Percentiles rank a stretch among this genome's conserved stretches.
Evolutionary conservation across 1,140 invertebrate genomes (phyloP).

Genomic region (Heliconius melpomene): DNA sequence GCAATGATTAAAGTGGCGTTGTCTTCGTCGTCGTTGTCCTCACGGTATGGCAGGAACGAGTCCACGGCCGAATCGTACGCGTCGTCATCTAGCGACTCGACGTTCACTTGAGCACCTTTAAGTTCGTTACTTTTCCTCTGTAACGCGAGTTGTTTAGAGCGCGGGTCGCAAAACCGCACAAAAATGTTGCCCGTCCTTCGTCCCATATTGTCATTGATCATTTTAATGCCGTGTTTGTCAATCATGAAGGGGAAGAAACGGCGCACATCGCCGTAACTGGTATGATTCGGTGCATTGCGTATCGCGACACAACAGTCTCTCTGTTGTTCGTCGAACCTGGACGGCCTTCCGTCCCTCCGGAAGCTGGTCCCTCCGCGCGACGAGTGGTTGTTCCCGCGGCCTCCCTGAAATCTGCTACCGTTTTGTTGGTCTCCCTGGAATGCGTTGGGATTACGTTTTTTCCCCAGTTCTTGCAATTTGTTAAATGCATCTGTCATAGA

Average conservation of each 20-base stretch:
- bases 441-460: constrained; percentile 83
- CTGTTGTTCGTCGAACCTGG: constrained; percentile 57
- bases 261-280: constrained; percentile 89
- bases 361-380: constrained; percentile 50
- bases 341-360: constrained; percentile 52
- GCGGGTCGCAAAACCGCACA: constrained; percentile 87
- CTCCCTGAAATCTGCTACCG: constrained; percentile 43
- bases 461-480: constrained; percentile 82
- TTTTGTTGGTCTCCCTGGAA: constrained; percentile 77
- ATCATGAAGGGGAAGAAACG: constrained; percentile 91
- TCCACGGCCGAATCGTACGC: constrained; percentile 85
- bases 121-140: constrained; percentile 82
- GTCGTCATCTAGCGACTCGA: constrained; percentile 83
- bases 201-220: constrained; percentile 90
- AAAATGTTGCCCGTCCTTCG: constrained; percentile 90
- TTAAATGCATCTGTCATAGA: constrained; percentile 64
- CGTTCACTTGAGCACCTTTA: constrained; percentile 83
- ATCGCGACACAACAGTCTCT: constrained; percentile 85
- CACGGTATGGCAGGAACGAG: constrained; percentile 81
- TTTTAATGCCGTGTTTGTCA: constrained; percentile 91
- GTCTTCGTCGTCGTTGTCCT: constrained; percentile 64
- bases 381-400: constrained; percentile 43
- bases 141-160: constrained; percentile 87
- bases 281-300: constrained; percentile 84
- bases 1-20: constrained; percentile 44